phyloP scores from a whole-genome alignment of 2,113 vertebrate genomes.

The Gymnogyps californianus region DNA sequence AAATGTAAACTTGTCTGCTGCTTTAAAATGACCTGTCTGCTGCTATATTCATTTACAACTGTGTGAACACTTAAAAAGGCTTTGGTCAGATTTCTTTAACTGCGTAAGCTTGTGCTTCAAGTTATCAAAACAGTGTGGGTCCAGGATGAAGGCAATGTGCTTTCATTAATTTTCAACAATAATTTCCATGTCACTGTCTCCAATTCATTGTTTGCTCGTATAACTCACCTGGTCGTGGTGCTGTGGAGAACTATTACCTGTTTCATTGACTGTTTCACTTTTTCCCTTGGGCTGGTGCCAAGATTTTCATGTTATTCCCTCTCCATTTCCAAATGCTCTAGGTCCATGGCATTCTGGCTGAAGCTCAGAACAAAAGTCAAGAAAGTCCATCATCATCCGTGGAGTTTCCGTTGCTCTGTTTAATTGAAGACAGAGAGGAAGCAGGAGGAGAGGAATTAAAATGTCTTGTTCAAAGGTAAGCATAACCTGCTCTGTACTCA shows the following conservation, averaged over 20 bases:
- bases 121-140: background rate
- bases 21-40: background rate
- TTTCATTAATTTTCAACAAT: background rate
- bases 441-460: background rate
- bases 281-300: background rate
- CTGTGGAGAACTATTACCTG: background rate
- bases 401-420: slow-evolving; percentile 24
- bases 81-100: background rate
- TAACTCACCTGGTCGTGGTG: slow-evolving; percentile 9
- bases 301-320: background rate
- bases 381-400: background rate
- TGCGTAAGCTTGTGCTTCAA: background rate
- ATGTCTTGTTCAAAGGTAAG: background rate
- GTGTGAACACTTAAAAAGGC: background rate
- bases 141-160: background rate
- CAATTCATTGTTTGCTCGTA: background rate
- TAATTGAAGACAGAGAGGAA: background rate
- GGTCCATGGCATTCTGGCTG: background rate
- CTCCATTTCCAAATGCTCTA: background rate
- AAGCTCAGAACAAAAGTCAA: background rate
- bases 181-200: background rate
- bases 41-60: background rate
- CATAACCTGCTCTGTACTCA: background rate
- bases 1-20: background rate
- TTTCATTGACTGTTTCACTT: background rate